Percentiles rank a stretch among this genome's conserved stretches.
phyloP scores from a whole-genome alignment of 2,888 invertebrate species.

The Torymus texanus region DNA sequence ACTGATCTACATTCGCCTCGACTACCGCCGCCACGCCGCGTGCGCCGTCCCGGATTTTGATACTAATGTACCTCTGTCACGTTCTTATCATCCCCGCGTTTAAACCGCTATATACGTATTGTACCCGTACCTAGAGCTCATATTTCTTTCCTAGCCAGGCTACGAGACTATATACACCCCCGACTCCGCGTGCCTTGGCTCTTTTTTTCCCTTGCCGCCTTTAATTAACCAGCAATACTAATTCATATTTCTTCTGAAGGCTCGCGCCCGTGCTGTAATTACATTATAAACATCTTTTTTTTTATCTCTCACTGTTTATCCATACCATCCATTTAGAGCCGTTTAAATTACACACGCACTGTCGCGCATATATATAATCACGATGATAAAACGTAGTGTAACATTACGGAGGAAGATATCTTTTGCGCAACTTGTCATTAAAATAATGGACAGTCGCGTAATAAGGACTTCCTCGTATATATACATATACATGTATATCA shows the following conservation, averaged over 20 bases:
- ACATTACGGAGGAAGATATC: too few relatives aligned
- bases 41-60: slow-evolving; percentile 32
- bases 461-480: too few relatives aligned
- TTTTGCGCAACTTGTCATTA: too few relatives aligned
- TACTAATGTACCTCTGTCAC: slow-evolving; percentile 48
- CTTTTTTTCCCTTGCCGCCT: slow-evolving; percentile 3
- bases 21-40: too few relatives aligned
- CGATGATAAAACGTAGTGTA: too few relatives aligned
- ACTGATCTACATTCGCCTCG: slow-evolving; percentile 18
- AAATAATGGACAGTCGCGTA: too few relatives aligned
- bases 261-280: background rate
- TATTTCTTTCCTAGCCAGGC: slow-evolving; percentile 25
- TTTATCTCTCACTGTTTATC: too few relatives aligned
- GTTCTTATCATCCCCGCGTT: slow-evolving; percentile 47
- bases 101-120: slow-evolving; percentile 30
- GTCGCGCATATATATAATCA: too few relatives aligned
- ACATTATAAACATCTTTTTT: too few relatives aligned
- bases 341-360: too few relatives aligned
- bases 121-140: slow-evolving; percentile 8
- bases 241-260: background rate
- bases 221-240: slow-evolving; percentile 19
- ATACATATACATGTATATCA: too few relatives aligned
- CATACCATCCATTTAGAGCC: too few relatives aligned
- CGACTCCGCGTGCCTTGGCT: background rate
- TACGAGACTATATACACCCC: background rate